phyloP scores from a whole-genome alignment of 2,888 invertebrate genomes.

The Andrena marginata region DNA sequence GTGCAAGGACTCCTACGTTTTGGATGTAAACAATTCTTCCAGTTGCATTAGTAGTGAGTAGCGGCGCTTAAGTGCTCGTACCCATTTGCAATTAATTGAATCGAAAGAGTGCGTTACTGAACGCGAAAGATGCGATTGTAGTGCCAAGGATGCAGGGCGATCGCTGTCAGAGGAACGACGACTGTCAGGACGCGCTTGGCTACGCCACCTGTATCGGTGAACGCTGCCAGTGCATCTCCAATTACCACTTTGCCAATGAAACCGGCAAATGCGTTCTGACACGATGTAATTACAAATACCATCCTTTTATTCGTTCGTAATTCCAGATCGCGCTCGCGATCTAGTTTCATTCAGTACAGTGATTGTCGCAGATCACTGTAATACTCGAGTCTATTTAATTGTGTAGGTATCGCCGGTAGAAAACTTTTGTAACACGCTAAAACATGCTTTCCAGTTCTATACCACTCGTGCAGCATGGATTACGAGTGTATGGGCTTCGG shows the following conservation, averaged over 20 bases:
- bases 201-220: conserved; percentile 70
- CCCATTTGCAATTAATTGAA: not conserved
- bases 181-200: conserved; percentile 72
- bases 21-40: conserved; percentile 76
- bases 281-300: conserved; percentile 58
- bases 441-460: conserved; percentile 62
- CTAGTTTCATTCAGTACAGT: not conserved
- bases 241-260: conserved; percentile 67
- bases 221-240: conserved; percentile 68
- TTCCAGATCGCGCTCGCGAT: not conserved
- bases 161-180: conserved; percentile 72
- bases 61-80: too few relatives aligned
- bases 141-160: conserved; percentile 70
- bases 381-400: not conserved
- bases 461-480: conserved; percentile 58
- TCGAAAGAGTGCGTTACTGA: too few relatives aligned
- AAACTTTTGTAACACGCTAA: not conserved
- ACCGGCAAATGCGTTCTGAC: conserved; percentile 67
- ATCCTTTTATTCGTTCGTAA: too few relatives aligned
- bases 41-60: conserved; percentile 75
- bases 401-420: not conserved
- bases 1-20: conserved; percentile 70
- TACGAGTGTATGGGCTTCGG: conserved; percentile 67
- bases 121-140: conserved; percentile 40
- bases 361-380: not conserved